Conservation (phyloP, 2,888 invertebrate species). For the Fragum whitleyi region DNA sequence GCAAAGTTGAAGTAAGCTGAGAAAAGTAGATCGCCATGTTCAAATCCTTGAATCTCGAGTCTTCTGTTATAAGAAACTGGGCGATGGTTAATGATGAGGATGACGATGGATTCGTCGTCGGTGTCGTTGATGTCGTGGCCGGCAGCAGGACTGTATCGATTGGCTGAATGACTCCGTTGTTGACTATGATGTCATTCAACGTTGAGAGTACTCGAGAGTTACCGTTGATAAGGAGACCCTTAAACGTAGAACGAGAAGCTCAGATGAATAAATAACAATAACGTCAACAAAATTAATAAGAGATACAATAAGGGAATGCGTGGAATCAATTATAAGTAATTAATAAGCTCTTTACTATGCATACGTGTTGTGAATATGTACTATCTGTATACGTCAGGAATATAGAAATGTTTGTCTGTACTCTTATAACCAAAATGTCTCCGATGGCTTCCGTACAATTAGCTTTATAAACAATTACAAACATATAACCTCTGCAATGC, state of each 20-base stretch:
- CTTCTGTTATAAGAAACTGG: constrained; percentile 46
- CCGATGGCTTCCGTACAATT: no score
- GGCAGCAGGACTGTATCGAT: constrained; percentile 66
- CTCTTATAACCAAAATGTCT: no score
- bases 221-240: constrained; percentile 25
- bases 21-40: constrained; percentile 36
- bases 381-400: no score
- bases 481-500: no score
- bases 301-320: no score
- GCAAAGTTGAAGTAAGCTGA: constrained; percentile 23
- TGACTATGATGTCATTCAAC: constrained; percentile 56
- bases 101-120: no score
- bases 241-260: background rate
- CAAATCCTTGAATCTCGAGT: constrained; percentile 50
- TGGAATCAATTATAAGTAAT: no score
- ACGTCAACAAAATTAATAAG: no score
- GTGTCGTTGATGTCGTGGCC: background rate
- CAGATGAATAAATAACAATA: background rate
- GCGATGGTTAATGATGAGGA: constrained; percentile 29
- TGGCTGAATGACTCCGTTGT: constrained; percentile 70
- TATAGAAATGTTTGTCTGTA: no score
- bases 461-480: no score
- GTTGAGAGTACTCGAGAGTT: background rate
- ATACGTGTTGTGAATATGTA: no score
- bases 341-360: no score